Percentiles rank a stretch among this genome's conserved stretches.
These are phyloP conservation scores for Jacana jacana DNA, from an alignment of 2,113 vertebrate genomes.

Conservation along the genomic window DNA sequence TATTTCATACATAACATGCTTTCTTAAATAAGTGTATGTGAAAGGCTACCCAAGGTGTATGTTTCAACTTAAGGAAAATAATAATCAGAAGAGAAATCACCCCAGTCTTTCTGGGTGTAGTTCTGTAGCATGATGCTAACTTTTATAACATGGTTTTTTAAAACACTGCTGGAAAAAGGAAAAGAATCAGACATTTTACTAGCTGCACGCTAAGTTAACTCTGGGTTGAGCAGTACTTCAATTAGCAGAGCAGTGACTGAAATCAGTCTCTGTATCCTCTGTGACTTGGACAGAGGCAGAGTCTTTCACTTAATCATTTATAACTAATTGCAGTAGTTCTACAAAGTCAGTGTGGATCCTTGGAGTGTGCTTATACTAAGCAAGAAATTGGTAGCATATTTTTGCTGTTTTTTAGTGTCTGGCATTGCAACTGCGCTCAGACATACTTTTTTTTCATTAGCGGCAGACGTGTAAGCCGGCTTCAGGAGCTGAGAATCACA, in stretches of 20 bases:
- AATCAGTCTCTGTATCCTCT: neutral
- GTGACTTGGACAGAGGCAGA: neutral
- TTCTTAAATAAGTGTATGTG: fast-evolving
- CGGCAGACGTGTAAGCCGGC: neutral
- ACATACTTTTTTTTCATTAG: neutral
- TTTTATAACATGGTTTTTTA: neutral
- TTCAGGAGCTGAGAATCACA: neutral
- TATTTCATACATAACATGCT: neutral
- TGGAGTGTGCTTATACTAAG: neutral
- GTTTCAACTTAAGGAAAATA: too few species aligned
- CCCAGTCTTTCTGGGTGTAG: fast-evolving
- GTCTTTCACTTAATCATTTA: slow-evolving; percentile 24
- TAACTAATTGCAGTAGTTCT: neutral
- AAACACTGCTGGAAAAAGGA: neutral
- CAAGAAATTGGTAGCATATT: neutral
- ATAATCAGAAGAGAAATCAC: neutral
- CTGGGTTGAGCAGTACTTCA: neutral
- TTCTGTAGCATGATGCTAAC: neutral
- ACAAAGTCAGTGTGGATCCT: neutral
- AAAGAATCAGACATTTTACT: neutral
- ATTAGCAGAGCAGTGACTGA: neutral
- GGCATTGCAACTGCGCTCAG: neutral
- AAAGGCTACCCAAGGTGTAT: neutral
- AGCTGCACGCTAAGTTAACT: neutral
- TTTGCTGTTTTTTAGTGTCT: neutral